These are phyloP conservation scores for Poeciliopsis presidionis DNA, from an alignment of 2,797 vertebrate genomes.

Conservation along the genomic window DNA sequence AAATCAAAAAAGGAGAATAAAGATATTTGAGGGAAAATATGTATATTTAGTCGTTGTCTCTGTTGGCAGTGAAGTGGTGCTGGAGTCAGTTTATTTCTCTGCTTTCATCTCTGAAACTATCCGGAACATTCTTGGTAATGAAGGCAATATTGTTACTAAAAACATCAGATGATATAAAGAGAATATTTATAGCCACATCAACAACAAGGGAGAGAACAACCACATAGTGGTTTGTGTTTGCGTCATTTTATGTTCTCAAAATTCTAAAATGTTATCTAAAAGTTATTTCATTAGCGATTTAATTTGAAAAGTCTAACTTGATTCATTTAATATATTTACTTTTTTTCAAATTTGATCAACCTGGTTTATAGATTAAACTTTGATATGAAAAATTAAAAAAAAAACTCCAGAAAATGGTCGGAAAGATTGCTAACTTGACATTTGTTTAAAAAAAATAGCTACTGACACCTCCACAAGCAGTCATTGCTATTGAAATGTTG, in stretches of 20 bases:
- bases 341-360: background rate
- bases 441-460: background rate
- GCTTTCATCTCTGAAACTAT: constrained; percentile 43
- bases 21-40: background rate
- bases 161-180: constrained; percentile 54
- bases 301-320: background rate
- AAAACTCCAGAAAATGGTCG: background rate
- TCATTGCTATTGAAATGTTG: background rate
- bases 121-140: constrained; percentile 22
- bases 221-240: background rate
- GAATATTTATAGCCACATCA: constrained; percentile 57
- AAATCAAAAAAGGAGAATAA: background rate
- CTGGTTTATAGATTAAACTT: background rate
- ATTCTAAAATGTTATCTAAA: background rate
- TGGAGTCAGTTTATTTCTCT: constrained; percentile 20
- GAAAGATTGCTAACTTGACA: background rate
- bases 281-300: background rate
- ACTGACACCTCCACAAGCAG: background rate
- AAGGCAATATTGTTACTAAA: constrained; percentile 54
- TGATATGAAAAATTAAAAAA: background rate
- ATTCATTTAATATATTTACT: background rate
- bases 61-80: constrained; percentile 12
- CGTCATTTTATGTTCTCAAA: constrained; percentile 18
- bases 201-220: background rate
- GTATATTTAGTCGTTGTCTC: constrained; percentile 12